Conservation (phyloP, 2,113 vertebrate species). For the Brachionichthys hirsutus region DNA sequence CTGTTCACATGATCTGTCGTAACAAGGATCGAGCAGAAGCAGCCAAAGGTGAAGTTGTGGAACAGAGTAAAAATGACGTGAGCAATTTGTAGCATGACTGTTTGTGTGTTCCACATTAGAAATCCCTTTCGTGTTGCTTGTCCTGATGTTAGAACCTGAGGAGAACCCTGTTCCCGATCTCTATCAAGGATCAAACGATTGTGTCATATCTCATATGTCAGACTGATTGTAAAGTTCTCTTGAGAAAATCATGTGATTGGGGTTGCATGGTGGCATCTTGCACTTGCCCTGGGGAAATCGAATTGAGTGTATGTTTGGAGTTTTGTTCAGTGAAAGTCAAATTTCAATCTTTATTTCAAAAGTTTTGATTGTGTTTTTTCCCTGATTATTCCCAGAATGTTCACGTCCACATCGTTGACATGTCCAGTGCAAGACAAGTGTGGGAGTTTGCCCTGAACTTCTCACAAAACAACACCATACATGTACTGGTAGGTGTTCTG, state of each 20-base stretch:
- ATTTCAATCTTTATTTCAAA: too few species aligned
- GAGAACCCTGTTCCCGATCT: too few species aligned
- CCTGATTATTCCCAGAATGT: slow-evolving; percentile 69
- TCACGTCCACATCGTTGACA: slow-evolving; percentile 82
- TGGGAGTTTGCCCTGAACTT: slow-evolving; percentile 85
- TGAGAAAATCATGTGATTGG: too few species aligned
- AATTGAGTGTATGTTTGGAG: too few species aligned
- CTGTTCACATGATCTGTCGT: slow-evolving; percentile 84
- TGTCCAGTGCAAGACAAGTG: slow-evolving; percentile 80
- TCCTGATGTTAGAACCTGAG: background rate
- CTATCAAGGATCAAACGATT: too few species aligned
- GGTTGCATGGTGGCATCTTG: too few species aligned
- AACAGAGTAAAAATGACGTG: slow-evolving; percentile 79
- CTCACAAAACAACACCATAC: slow-evolving; percentile 71
- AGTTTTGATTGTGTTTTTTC: background rate
- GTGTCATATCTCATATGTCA: too few species aligned
- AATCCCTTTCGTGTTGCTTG: background rate
- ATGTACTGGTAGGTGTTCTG: slow-evolving; percentile 76
- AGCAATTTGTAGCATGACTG: background rate
- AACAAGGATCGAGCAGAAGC: slow-evolving; percentile 76
- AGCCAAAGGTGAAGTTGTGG: slow-evolving; percentile 79
- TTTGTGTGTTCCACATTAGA: background rate
- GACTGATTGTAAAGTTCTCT: too few species aligned
- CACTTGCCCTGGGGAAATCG: too few species aligned
- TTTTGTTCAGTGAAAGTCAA: too few species aligned